These are phyloP conservation scores for Cherax quadricarinatus DNA, from an alignment of 1,140 invertebrate species.

Conservation along the genomic window DNA sequence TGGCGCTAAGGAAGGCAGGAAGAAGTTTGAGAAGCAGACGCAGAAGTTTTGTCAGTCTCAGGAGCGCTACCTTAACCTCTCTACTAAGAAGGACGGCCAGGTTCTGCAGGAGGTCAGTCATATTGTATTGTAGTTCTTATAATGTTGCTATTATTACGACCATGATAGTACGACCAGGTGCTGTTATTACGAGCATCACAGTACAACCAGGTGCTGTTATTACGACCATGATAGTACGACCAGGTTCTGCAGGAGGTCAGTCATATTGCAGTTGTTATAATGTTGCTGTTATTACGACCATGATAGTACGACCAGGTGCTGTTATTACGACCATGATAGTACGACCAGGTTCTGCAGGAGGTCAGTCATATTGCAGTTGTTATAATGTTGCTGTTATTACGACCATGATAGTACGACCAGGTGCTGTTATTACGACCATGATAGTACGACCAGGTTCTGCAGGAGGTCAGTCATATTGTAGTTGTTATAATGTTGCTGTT, in stretches of 20 bases:
- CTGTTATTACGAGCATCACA: not conserved
- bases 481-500: too few relatives aligned
- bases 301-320: not conserved
- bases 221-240: not conserved
- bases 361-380: not conserved
- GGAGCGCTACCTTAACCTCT: conserved; percentile 95
- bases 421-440: not conserved
- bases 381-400: not conserved
- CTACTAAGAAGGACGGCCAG: conserved; percentile 94
- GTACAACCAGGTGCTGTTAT: not conserved
- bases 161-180: not conserved
- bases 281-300: not conserved
- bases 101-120: conserved; percentile 91
- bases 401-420: not conserved
- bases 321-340: not conserved
- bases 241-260: not conserved
- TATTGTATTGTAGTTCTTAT: not conserved
- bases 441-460: not conserved
- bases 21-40: conserved; percentile 98
- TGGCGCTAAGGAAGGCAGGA: conserved; percentile 96
- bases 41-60: conserved; percentile 97
- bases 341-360: too few relatives aligned
- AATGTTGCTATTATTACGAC: not conserved
- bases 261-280: not conserved
- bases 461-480: not conserved